Evolutionary conservation across 2,888 invertebrate species (phyloP), one percentile per base, ranked within the genome.

Genomic region (Charanyca ferruginea): DNA sequence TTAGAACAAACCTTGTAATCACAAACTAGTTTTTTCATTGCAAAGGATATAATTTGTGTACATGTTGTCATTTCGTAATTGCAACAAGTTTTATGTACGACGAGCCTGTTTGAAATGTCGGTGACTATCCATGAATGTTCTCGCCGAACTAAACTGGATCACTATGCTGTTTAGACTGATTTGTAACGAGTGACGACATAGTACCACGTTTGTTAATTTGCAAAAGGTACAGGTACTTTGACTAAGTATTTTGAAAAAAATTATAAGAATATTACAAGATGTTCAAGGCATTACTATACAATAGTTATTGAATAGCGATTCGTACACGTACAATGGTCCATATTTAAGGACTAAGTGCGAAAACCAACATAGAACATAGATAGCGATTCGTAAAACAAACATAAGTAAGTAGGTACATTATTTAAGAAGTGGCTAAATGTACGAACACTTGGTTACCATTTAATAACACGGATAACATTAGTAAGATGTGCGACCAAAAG

Each of bases 31-130:
- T 79, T 62, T 66, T 58, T 58, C 58, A 63, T 74, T 64, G 79
- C 61, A 82, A 76, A 80, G 77, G 82, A 82, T 77, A 69, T 64
- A 44, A 58, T 51, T 73, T 65, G 55, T 70, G 41, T 71, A 64
- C 55, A 55, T 35, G 11, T 64, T 66, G 54, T 47, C 9, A 70
- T 84, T 77, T 84, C 80, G 77, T 73, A 83, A 83, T 41, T 61
- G 60, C 61, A 84, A 87, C 86, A 83, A 85, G 84, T 84, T 80
- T 75, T 82, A 81, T 84, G 83, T 79, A 72, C 67, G 74, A 63
- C 67, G 73, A 84, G 86, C 90, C 81, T 81, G 91, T 90, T 91
- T 84, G 75, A 87, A 89, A 91, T 89, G 89, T 87, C 85, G 86
- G 73, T 83, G 75, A 77, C 80, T 81, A 81, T 85, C 79, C 61